These are phyloP conservation scores for Hirtodrosophila confusa DNA, from an alignment of 2,888 invertebrate species.

Conservation along the genomic window DNA sequence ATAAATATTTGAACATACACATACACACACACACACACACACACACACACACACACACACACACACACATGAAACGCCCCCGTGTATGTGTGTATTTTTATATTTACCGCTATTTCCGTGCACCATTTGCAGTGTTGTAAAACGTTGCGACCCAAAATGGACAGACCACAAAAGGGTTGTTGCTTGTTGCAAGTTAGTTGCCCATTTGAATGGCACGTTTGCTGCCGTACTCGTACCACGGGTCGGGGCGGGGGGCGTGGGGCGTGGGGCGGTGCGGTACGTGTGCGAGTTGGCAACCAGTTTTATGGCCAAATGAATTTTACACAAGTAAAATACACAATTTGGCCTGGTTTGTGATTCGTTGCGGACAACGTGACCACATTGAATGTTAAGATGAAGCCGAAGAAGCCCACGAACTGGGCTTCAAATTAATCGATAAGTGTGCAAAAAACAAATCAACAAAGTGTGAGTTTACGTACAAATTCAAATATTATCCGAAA, in stretches of 20 bases:
- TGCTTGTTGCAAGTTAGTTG: constrained; percentile 74
- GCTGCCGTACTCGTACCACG: constrained; percentile 11
- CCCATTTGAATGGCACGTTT: constrained; percentile 70
- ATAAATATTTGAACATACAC: constrained; percentile 81
- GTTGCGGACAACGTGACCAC: constrained; percentile 45
- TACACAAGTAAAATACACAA: constrained; percentile 59
- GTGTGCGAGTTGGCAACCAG: constrained; percentile 34
- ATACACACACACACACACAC: constrained; percentile 55
- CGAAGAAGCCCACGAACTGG: constrained; percentile 9
- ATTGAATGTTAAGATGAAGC: constrained; percentile 23
- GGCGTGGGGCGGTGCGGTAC: no score
- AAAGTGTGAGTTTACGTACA: no score
- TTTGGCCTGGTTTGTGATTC: constrained; percentile 77
- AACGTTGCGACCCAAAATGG: constrained; percentile 68
- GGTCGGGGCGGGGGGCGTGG: no score
- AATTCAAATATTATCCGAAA: no score
- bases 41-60: constrained; percentile 56
- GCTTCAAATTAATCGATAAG: constrained; percentile 14
- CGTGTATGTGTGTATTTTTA: constrained; percentile 60
- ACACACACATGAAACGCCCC: constrained; percentile 45
- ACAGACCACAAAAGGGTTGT: constrained; percentile 75
- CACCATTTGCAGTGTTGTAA: constrained; percentile 75
- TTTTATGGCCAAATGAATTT: constrained; percentile 79
- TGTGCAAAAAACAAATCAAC: neutral
- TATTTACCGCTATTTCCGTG: constrained; percentile 78